phyloP scores from a whole-genome alignment of 2,113 vertebrate species.

The Odontophorus gujanensis region DNA sequence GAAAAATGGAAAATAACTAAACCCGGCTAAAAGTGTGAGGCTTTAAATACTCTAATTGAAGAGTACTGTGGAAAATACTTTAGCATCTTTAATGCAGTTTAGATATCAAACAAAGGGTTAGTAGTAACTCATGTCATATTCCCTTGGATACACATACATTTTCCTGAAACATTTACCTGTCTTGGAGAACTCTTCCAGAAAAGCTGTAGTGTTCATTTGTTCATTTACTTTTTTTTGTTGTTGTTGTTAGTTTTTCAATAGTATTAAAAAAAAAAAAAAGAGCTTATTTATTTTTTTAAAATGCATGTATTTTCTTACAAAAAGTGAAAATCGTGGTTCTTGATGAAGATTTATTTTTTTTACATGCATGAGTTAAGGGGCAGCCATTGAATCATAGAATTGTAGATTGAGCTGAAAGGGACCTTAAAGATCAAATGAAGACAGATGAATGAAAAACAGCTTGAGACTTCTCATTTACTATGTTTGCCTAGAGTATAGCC shows the following conservation, averaged over 20 bases:
- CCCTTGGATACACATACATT: accelerated
- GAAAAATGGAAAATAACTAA: background rate
- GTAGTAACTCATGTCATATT: background rate
- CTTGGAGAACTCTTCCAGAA: background rate
- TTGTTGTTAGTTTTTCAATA: background rate
- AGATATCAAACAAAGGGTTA: background rate
- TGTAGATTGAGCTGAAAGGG: background rate
- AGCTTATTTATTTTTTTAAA: background rate
- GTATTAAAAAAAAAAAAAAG: background rate
- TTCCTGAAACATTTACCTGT: background rate
- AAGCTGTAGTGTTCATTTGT: background rate
- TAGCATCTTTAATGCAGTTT: background rate
- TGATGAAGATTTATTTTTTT: background rate
- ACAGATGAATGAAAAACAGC: background rate
- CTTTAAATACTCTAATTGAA: background rate
- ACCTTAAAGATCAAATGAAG: background rate
- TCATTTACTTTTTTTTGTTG: background rate
- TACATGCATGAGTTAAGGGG: background rate
- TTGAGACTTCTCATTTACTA: background rate
- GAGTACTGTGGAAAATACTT: background rate
- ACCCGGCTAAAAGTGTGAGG: background rate
- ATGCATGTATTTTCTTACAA: background rate
- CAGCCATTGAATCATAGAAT: background rate
- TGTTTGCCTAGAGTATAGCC: accelerated
- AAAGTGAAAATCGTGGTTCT: background rate